Evolutionary conservation across 1,140 invertebrate genomes (phyloP), one percentile per base, ranked within the genome.

Genomic region (Drosophila kohkoa): DNA sequence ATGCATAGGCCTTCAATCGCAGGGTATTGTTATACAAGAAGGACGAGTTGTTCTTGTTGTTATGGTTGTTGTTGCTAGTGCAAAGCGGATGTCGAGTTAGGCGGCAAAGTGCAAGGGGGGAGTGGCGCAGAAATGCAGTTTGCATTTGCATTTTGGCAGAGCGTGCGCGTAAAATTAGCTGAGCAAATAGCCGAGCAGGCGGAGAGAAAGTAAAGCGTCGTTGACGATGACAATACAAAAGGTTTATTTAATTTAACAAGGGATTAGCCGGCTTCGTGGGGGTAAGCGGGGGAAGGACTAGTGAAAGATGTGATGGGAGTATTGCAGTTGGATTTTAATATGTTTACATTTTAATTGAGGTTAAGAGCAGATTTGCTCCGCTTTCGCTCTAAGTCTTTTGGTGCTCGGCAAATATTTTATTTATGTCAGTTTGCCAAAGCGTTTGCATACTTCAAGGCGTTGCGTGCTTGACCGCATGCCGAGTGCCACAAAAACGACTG

Each of bases 321-420:
- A 38, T 38, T 38, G 66, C 55, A 68, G 48, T 72, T 71, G 64
- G 72, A 80, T 74, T 78, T 88, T 83, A 79, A 87, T 79, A 89
- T 88, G 77, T 89, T 89, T 83, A 81, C 79, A 83, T 89, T 81
- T 85, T 85, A 89, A 88, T 89, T 83, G 83, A 79, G 85, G 85
- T 79, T 88, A 88, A 88, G 85, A 74, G 77, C 70, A 83, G 85
- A 89, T 88, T 88, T 81, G 69, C 52, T 51, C 5, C 16, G 16
- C 35, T 45, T n/a, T 30, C 15, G 28, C 60, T 38, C 35, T 0
- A 5, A 7, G 45, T 0, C 45, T 41, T 72, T 62, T 16, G 52
- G 32, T 28, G 55, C 68, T 82, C 38, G 25, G 51, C 60, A 60
- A 79, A 79, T 71, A 68, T 82, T 79, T 73, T 79, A 79, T 81